Evolutionary conservation across 2,888 invertebrate species (phyloP), one percentile per base, ranked within the genome.

Genomic region (Stenurella melanura): DNA sequence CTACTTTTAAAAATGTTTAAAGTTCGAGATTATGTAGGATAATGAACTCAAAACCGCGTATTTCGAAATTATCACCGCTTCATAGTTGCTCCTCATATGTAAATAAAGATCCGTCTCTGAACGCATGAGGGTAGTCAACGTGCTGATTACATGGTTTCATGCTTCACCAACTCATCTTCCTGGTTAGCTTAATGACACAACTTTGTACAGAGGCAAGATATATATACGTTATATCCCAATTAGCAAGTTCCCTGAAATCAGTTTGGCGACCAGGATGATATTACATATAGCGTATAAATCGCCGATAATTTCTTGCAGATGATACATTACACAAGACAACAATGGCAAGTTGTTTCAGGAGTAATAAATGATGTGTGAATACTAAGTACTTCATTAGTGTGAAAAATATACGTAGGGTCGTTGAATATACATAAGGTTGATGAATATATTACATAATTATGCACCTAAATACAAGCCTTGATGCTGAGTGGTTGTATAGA

Each of bases 121-220:
- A 64, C 56, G 50, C 63, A 73, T 54, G 57, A 57, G 57, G 17
- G 56, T 34, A 71, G n/a, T 50, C 58, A 42, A 54, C 56, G 15
- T 15, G 17, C 67, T 81, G 78, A 81, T 81, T 79, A 81, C 76
- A 75, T 74, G 77, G 79, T 81, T 81, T 78, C 75, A 78, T 77
- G 81, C 81, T 73, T 75, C 75, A 81, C 74, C 66, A 78, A 73
- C 19, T 60, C 60, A 42, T 73, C 66, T 57, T 63, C 63, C 61
- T 66, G 70, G 64, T 57, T 73, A 58, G 73, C 57, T 66, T 66
- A 73, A 73, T 57, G 66, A 66, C 73, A 66, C 66, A 66, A 70
- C 56, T 70, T 70, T 18, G 30, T 56, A 69, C 30, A 18, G 54
- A 54, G 60, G 60, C 10, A 60, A 60, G 60, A 60, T 21, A 30